Conservation (phyloP, 2,113 vertebrate genomes). For the Lynx canadensis region DNA sequence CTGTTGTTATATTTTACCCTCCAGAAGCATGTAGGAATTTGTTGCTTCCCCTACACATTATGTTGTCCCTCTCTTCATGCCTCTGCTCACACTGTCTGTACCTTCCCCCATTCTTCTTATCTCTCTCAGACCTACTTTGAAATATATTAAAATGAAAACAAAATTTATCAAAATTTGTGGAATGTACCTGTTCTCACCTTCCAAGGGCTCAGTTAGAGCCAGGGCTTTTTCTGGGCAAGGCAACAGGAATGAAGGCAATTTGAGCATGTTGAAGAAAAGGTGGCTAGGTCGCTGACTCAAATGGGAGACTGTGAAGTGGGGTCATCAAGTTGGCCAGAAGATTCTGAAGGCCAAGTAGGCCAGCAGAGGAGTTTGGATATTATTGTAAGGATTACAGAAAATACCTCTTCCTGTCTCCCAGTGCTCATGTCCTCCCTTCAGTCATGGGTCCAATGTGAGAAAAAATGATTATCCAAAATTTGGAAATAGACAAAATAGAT, state of each 20-base stretch:
- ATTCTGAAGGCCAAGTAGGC: not conserved
- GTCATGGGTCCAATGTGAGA: not conserved
- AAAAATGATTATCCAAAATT: not conserved
- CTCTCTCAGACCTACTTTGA: not conserved
- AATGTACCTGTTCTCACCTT: not conserved
- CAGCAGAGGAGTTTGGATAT: not conserved
- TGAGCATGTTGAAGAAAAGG: not conserved
- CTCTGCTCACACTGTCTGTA: not conserved
- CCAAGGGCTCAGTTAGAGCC: not conserved
- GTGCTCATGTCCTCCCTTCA: not conserved
- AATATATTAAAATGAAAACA: not conserved
- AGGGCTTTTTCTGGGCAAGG: not conserved
- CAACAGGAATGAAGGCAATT: not conserved
- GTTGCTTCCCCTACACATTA: not conserved
- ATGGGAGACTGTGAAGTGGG: not conserved
- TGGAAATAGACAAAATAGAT: not conserved
- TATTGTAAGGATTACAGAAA: not conserved
- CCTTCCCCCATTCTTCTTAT: not conserved
- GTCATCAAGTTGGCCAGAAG: not conserved
- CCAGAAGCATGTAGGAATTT: not conserved
- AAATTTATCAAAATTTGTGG: not conserved
- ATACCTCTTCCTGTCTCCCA: not conserved
- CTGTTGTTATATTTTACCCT: not conserved
- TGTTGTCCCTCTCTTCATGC: not conserved
- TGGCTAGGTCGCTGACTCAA: not conserved